Evolutionary conservation across 1,140 invertebrate species (phyloP), one percentile per base, ranked within the genome.

Genomic region (Cepaea nemoralis): DNA sequence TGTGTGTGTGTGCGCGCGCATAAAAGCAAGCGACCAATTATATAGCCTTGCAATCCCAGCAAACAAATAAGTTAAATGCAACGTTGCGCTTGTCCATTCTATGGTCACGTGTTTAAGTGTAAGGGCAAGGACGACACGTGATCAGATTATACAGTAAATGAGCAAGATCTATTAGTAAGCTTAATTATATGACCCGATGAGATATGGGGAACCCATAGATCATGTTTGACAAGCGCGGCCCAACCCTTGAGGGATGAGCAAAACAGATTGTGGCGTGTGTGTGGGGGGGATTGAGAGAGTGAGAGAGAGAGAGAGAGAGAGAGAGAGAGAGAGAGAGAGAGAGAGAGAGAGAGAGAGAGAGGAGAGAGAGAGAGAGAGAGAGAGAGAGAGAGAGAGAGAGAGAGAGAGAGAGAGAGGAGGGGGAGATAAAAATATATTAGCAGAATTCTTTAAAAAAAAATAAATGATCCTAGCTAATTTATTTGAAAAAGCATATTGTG

Each of bases 241-340:
- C 40, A 37, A 5, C 69, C 37, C 69, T 22, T 16, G 55, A 70
- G 50, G 67, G 22, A 24, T 35, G 14, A 22, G 45, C 33, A 39
- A 33, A 35, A 63, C 59, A 0, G 59, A n/a, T 50, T 16, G 59
- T 8, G 0, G 69, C 24, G 69, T 1, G 37, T n/a, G 69, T 27
- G 19, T 45, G 50, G 50, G 8, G 50, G 50, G 22, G 6, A 45
- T 45, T 45, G 42, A 45, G 19, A 10, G 42, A 45, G 42, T 10
- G 42, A 45, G 42, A 45, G 42, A 45, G 42, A 45, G 71, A 74
- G 71, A 74, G 39, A 74, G 71, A 74, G 71, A n/a, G 71, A 74
- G 71, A 74, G 71, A n/a, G 27, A 39, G 31, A 37, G 39, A 37
- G 42, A 12, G 73, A 42, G 37, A 48, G n/a, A 75, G 73, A 33